Conservation (phyloP, 2,113 vertebrate genomes). For the Siphamia tubifer region DNA sequence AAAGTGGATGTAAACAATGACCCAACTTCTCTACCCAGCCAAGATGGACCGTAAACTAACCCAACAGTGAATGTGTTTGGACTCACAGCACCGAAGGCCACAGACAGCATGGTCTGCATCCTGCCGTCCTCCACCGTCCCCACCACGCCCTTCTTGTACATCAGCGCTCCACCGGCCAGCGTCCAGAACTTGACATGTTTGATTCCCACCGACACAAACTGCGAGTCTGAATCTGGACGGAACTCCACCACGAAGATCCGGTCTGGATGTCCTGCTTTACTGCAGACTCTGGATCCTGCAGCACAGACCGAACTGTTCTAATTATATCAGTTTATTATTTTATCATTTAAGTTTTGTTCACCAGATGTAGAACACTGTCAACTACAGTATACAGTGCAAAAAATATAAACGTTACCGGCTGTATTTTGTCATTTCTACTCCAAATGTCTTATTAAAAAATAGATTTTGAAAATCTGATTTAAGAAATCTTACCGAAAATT, state of each 20-base stretch:
- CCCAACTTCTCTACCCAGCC: no score
- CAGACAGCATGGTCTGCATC: conserved; percentile 97
- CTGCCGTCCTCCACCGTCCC: conserved; percentile 89
- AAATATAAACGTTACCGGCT: no score
- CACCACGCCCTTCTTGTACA: conserved; percentile 94
- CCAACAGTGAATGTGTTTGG: background rate
- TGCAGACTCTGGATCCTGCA: conserved; percentile 88
- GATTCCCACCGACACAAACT: conserved; percentile 95
- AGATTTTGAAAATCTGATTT: no score
- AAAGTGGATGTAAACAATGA: no score
- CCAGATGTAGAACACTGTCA: no score
- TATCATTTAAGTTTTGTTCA: no score
- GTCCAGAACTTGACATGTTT: conserved; percentile 99
- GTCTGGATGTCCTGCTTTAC: conserved; percentile 88
- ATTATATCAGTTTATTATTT: no score
- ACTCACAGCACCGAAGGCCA: conserved; percentile 96
- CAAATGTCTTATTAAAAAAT: no score
- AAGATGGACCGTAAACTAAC: no score
- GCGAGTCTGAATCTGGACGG: conserved; percentile 92
- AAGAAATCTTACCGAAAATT: no score
- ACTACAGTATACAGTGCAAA: no score
- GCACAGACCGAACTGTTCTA: background rate
- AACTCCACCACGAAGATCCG: conserved; percentile 96
- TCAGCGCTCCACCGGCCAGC: conserved; percentile 89
- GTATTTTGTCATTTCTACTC: no score